Evolutionary conservation across 2,113 vertebrate genomes (phyloP).

Genomic region (Motacilla alba): DNA sequence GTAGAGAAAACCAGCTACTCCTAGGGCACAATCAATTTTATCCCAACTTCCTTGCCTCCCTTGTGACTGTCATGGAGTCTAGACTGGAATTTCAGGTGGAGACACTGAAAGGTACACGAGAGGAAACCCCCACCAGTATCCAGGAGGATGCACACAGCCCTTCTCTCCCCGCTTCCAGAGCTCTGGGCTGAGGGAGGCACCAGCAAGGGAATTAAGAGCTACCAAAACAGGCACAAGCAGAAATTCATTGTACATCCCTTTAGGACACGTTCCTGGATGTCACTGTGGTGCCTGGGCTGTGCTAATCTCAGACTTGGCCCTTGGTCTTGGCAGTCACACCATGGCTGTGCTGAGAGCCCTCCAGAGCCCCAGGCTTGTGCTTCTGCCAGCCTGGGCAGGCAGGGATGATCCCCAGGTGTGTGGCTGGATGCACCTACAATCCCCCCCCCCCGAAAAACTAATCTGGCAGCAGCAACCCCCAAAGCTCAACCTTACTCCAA

Average conservation of each 20-base stretch:
- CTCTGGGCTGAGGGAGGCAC: neutral
- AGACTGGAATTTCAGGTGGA: neutral
- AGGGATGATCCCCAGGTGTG: neutral
- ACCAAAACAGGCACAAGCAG: neutral
- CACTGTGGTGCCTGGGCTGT: neutral
- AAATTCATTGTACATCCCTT: neutral
- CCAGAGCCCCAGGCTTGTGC: neutral
- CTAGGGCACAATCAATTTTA: neutral
- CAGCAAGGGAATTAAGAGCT: neutral
- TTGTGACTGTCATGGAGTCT: neutral
- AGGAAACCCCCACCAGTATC: neutral
- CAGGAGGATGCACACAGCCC: neutral
- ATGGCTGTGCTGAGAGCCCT: neutral
- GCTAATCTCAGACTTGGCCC: neutral
- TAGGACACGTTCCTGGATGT: neutral
- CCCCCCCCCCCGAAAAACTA: fast-evolving
- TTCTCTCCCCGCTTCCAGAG: neutral
- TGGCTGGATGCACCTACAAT: neutral
- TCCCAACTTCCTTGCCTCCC: neutral
- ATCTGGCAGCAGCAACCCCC: neutral
- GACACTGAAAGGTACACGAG: neutral
- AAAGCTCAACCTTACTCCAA: neutral
- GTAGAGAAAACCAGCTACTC: neutral
- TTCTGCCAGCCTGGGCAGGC: neutral
- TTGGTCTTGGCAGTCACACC: fast-evolving